Evolutionary conservation across 2,113 vertebrate species (phyloP).

Genomic region (Prunella himalayana): DNA sequence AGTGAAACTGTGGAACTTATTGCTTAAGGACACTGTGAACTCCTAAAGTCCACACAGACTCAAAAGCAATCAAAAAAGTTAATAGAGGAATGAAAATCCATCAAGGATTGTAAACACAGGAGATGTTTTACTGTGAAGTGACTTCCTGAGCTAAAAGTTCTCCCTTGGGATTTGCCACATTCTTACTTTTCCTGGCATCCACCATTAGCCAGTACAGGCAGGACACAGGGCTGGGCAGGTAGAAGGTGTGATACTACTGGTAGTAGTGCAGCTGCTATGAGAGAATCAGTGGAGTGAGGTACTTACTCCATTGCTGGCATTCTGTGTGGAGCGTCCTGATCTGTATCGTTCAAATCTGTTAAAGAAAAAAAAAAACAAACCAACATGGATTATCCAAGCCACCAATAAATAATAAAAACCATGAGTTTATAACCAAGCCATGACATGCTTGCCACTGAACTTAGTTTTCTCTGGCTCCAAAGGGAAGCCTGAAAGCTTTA

Average conservation of each 20-base stretch:
- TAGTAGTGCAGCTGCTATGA: fast-evolving
- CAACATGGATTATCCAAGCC: neutral
- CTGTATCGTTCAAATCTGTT: constrained; percentile 91
- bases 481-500: neutral
- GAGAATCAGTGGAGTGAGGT: neutral
- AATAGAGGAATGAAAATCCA: neutral
- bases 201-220: neutral
- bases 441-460: neutral
- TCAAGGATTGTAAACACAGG: neutral
- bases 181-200: neutral
- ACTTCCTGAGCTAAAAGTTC: neutral
- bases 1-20: neutral
- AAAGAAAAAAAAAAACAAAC: neutral
- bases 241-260: neutral
- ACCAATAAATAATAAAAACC: neutral
- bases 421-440: neutral
- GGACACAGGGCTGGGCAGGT: neutral
- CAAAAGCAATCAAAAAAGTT: constrained; percentile 17
- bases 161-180: neutral
- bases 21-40: neutral
- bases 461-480: neutral
- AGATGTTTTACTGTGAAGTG: neutral
- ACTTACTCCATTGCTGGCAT: constrained; percentile 92
- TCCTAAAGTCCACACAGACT: neutral
- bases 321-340: constrained; percentile 84